Evolutionary conservation across 1,140 invertebrate species (phyloP).

Genomic region (Bombus fervidus): DNA sequence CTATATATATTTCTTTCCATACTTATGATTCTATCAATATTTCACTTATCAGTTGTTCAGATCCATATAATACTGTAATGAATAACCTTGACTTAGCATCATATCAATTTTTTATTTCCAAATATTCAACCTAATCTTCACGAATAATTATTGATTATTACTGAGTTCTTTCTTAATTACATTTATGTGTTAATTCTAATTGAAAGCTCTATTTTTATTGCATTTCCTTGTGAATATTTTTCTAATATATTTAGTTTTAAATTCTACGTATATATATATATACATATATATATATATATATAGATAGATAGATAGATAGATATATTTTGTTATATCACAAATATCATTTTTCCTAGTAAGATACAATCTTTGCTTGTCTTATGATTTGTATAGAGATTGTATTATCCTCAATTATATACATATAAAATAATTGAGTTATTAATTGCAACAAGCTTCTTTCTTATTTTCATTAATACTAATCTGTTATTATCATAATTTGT

Average conservation of each 20-base stretch:
- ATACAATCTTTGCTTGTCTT: background rate
- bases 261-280: background rate
- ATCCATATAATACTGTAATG: conserved; percentile 54
- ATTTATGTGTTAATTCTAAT: conserved; percentile 32
- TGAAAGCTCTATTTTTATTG: conserved; percentile 23
- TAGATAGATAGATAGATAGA: too few relatives aligned
- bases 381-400: conserved; percentile 15
- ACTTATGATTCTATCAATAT: conserved; percentile 51
- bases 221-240: background rate
- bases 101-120: conserved; percentile 38
- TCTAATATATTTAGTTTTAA: background rate
- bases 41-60: conserved; percentile 53
- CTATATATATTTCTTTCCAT: conserved; percentile 68
- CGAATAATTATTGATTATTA: conserved; percentile 23
- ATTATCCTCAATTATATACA: conserved; percentile 7
- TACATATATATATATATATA: too few relatives aligned
- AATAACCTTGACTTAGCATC: conserved; percentile 48
- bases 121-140: conserved; percentile 22
- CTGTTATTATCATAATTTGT: background rate
- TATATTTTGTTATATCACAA: conserved; percentile 24
- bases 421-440: conserved; percentile 41
- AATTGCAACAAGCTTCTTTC: conserved; percentile 50
- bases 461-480: background rate
- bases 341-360: conserved; percentile 6
- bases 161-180: conserved; percentile 20